Evolutionary conservation across 2,797 vertebrate genomes (phyloP), one percentile per base, ranked within the genome.

Genomic region (Brachymystax lenok): DNA sequence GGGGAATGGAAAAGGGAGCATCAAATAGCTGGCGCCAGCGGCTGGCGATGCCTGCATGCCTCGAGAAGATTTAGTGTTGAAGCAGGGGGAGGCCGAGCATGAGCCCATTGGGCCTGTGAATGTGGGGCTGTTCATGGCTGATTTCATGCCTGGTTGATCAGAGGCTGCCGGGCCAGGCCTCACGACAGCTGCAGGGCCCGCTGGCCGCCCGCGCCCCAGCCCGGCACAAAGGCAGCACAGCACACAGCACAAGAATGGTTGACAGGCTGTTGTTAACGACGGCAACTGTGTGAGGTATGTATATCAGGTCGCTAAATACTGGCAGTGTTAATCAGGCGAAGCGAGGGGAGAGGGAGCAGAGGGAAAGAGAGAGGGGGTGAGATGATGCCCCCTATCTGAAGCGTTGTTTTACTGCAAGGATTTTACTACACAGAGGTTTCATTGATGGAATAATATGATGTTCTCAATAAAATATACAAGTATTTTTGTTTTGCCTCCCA

Each of bases 91-190:
- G 69, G 35, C 87, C 87, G 86, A 86, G 87, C 88, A 69, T 88
- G 88, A 86, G 91, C 90, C 87, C 70, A 67, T 66, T 92, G 91
- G 90, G 85, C 90, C 89, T 82, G 87, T 92, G 93, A 93, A 92
- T 92, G 83, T 87, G 79, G 87, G 86, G 89, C 89, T 92, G 90
- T 93, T 92, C 92, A 90, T 87, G 90, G 90, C 86, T 89, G 91
- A 93, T 93, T 92, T 93, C 85, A 92, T 92, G 94, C 90, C 91
- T 91, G 89, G 91, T 89, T 91, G 93, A 93, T 93, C 93, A 94
- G 90, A 93, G 93, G 91, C 91, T 90, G 91, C 90, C 86, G 84
- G 87, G 90, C 90, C 90, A 88, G 90, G 85, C 84, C 82, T 86
- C 86, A 21, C 92, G 92, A 93, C 93, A 94, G 93, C 93, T 94